Evolutionary conservation across 2,113 vertebrate genomes (phyloP), one percentile per base, ranked within the genome.

Genomic region (Struthidea cinerea): DNA sequence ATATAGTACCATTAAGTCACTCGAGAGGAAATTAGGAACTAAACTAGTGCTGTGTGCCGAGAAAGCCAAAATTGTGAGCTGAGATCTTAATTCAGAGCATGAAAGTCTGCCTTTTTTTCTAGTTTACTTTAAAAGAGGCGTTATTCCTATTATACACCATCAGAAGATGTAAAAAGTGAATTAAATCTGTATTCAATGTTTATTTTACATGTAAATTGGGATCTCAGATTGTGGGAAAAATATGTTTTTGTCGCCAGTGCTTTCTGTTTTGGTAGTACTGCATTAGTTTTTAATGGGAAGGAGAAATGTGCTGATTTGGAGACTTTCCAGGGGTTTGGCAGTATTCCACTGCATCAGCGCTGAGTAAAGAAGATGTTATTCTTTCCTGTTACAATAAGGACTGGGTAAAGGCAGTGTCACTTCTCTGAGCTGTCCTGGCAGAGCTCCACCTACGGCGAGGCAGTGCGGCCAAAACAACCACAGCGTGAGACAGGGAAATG

Each of bases 11-110:
- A 97, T 97, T 98, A 97, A 98, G 98, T 98, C 98, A 98, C 98
- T 97, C 21, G 96, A 98, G 98, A 98, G 97, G 97, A 98, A 98
- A 98, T 98, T 98, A 98, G 97, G 97, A 98, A 89, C 97, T 97
- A 98, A 98, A 98, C 94, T 97, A 97, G 97, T 22, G 91, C 97
- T 97, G 55, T 98, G 98, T 92, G 98, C 97, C 92, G 11, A 96
- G 95, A 96, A 98, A 98, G 96, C 95, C 97, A 97, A 96, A 97
- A 97, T 84, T 98, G 96, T 95, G 96, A 98, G 96, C 94, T 97
- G 97, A 98, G 97, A 97, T 98, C 97, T 98, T 97, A 96, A 98
- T 97, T 98, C 96, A 96, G 94, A 41, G 41, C 84, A 81, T 94
- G 80, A 90, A 97, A 97, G 94, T 96, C 96, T 96, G 91, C 69